phyloP scores from a whole-genome alignment of 2,797 vertebrate genomes.

The Cryptoblepharus egeriae region DNA sequence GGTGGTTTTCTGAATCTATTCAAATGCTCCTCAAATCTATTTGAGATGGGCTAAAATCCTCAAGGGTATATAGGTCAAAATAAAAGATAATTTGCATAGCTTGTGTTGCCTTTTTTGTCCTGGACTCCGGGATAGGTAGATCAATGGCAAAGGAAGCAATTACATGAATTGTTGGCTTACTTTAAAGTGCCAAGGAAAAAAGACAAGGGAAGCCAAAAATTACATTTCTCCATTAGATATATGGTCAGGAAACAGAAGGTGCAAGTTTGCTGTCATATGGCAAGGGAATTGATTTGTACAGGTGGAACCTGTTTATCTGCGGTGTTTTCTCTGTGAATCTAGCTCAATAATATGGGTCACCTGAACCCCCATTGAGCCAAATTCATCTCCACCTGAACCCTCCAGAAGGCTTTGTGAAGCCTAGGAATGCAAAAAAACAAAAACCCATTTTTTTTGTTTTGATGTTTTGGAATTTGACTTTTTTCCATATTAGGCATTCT shows the following conservation, averaged over 20 bases:
- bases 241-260: background rate
- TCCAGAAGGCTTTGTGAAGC: no score
- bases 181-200: background rate
- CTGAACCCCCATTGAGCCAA: no score
- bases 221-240: background rate
- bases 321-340: no score
- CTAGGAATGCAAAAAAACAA: no score
- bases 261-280: background rate
- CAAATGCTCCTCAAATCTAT: background rate
- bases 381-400: no score
- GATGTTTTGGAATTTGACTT: no score
- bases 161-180: background rate
- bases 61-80: background rate
- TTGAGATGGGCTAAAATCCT: background rate
- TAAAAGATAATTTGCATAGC: background rate
- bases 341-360: no score
- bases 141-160: background rate
- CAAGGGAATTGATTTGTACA: no score
- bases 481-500: no score
- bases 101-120: background rate
- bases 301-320: no score
- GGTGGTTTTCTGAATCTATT: background rate
- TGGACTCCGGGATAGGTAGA: background rate
- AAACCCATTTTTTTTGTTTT: no score
- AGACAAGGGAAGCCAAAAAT: no score